Base-by-base conservation (phyloP, 2,888 invertebrate genomes). In the Pollenia angustigena region DNA sequence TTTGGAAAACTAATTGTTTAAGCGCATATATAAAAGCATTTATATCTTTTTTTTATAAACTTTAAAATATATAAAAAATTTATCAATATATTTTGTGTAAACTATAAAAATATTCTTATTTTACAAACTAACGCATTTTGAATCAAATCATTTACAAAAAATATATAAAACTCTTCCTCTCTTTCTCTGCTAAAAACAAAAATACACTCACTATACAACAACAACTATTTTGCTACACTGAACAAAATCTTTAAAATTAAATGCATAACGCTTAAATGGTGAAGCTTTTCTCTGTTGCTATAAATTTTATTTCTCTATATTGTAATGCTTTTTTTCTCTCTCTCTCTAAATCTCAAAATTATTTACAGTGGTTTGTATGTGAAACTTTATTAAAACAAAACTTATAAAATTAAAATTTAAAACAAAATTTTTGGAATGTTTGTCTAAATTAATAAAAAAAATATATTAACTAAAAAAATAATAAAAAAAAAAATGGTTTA, bases 341-440 rank as follows among this genome's bases (percentile, higher is more conserved):
- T 50, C 69, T 72, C 58, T 46, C 12, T 50, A 11, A 32, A 52
- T n/a, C 10, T 54, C 23, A 14, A 32, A 69, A 58, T n/a, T 56
- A 58, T 58, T 83, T 80, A 11, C 66, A 81, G 83, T 78, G 85
- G 42, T 72, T 85, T 74, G 78, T 50, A 79, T 82, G 81, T 72
- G 64, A 81, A 76, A 48, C 12, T 66, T 48, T 32, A 32, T 32
- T 32, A 32, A 32, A 32, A 32, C 32, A 32, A 32, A 32, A 32
- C 6, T 32, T 32, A 32, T 32, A 32, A 32, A 6, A 32, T 32
- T 6, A 32, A 32, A 32, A 32, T 32, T 32, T 32, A 32, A 32
- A 6, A 32, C 32, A 32, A 32, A 32, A 32, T 32, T 50, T 64
- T 76, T 46, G 60, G 82, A 86, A 86, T 86, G 85, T 66, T 50